phyloP scores from a whole-genome alignment of 2,113 vertebrate species.

The Perca fluviatilis region DNA sequence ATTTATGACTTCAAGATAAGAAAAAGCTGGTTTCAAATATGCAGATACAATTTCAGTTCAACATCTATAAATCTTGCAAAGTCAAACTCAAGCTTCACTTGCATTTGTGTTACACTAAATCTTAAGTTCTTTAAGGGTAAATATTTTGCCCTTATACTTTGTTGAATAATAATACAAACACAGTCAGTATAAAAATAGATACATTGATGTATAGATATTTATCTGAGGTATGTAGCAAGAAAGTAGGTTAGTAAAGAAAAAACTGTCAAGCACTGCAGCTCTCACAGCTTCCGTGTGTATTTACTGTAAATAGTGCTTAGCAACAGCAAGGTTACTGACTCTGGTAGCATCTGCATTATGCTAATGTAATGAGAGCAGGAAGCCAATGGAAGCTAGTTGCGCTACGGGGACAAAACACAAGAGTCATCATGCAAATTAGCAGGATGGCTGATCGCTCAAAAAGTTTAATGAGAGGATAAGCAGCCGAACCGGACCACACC shows the following conservation, averaged over 20 bases:
- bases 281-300: slow-evolving; percentile 40
- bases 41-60: background rate
- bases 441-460: slow-evolving; percentile 52
- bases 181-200: background rate
- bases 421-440: slow-evolving; percentile 60
- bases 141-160: slow-evolving; percentile 2
- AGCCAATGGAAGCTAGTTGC: slow-evolving; percentile 48
- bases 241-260: slow-evolving; percentile 31
- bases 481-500: slow-evolving; percentile 22
- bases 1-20: background rate
- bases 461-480: slow-evolving; percentile 37
- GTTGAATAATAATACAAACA: background rate
- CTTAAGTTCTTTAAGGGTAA: slow-evolving; percentile 30
- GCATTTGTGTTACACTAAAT: background rate
- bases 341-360: slow-evolving; percentile 77
- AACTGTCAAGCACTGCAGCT: slow-evolving; percentile 43
- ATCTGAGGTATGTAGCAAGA: background rate
- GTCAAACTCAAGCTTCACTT: background rate
- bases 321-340: slow-evolving; percentile 73
- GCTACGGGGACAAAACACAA: slow-evolving; percentile 35
- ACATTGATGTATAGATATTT: slow-evolving; percentile 19
- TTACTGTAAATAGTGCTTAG: slow-evolving; percentile 67
- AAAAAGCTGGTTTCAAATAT: background rate
- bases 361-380: slow-evolving; percentile 69
- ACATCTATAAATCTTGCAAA: background rate